phyloP scores from a whole-genome alignment of 2,888 invertebrate species.

The Yponomeuta malinellus region DNA sequence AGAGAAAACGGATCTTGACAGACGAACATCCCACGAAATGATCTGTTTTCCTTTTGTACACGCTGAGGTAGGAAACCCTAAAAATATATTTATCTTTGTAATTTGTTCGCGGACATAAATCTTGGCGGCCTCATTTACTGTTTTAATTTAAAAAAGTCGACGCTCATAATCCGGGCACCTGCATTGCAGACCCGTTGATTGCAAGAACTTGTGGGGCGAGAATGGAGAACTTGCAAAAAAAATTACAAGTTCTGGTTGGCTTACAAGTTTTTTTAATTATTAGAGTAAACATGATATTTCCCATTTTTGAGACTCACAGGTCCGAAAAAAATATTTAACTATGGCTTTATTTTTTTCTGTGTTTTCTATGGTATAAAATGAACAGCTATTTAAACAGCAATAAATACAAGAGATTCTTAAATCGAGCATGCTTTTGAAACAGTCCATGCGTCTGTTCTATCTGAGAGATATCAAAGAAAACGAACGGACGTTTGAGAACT shows the following conservation, averaged over 20 bases:
- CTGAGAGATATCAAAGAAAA: not conserved
- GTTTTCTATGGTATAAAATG: too few relatives aligned
- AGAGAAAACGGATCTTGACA: not conserved
- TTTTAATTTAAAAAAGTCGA: slow-evolving; percentile 63
- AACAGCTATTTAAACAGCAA: not conserved
- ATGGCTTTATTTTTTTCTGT: too few relatives aligned
- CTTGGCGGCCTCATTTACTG: slow-evolving; percentile 44
- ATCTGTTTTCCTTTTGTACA: too few relatives aligned
- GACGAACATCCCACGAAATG: too few relatives aligned
- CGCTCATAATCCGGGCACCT: slow-evolving; percentile 56
- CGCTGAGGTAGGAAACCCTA: too few relatives aligned
- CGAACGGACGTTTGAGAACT: not conserved
- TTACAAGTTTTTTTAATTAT: too few relatives aligned
- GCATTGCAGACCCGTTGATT: slow-evolving; percentile 46
- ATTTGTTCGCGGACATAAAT: slow-evolving; percentile 29
- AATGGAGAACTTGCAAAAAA: not conserved
- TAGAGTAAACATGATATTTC: too few relatives aligned
- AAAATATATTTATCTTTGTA: too few relatives aligned
- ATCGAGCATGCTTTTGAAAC: not conserved
- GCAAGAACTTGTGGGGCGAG: not conserved
- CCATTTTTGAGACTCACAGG: too few relatives aligned
- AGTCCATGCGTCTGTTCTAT: not conserved
- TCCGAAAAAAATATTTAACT: too few relatives aligned
- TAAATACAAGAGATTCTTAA: not conserved
- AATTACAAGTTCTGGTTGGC: too few relatives aligned